Evolutionary conservation across 2,888 invertebrate genomes (phyloP), one percentile per base, ranked within the genome.

Genomic region (Pollenia angustigena): DNA sequence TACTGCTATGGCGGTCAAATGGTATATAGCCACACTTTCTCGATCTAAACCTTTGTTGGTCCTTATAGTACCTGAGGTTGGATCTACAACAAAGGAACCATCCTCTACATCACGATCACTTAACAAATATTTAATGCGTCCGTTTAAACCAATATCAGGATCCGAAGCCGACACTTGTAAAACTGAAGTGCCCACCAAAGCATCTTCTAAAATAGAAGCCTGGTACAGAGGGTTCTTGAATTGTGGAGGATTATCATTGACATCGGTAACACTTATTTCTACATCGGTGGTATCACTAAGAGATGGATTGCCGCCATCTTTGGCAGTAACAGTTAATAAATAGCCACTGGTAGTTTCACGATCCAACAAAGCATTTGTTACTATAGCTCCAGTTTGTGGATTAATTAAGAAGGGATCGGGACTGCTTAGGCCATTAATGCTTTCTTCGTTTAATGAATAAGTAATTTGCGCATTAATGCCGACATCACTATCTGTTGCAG

Each of bases 211-310:
- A 32, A 98, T 96, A 6, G 95, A 96, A 0, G 97, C 97, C 18
- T 96, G 96, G 90, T 98, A 98, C 4, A 96, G 94, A 0, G 96
- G 95, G 86, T 96, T 96, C 89, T 96, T 96, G 93, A 99, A 99
- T 0, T 95, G 94, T 0, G 99, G 99, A 7, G 97, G 95, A 91
- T 99, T 98, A 91, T 99, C 99, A 92, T 99, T 99, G 0, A 99
- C 98, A 92, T 99, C 99, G 0, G 97, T 97, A 0, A 99, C 96
- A 0, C 97, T 96, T 89, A 99, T 98, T 92, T 99, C 98, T 0
- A 99, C 97, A 90, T 98, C 98, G 0, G 99, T 99, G 0, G 98
- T 98, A 91, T 99, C 99, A 1, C 97, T 97, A 16, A 98, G 94
- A 0, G 98, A 96, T 0, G 99, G 99, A 54, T 95, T 95, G 0